Conservation (phyloP, 2,797 vertebrate species). For the Darevskia nairensis region DNA sequence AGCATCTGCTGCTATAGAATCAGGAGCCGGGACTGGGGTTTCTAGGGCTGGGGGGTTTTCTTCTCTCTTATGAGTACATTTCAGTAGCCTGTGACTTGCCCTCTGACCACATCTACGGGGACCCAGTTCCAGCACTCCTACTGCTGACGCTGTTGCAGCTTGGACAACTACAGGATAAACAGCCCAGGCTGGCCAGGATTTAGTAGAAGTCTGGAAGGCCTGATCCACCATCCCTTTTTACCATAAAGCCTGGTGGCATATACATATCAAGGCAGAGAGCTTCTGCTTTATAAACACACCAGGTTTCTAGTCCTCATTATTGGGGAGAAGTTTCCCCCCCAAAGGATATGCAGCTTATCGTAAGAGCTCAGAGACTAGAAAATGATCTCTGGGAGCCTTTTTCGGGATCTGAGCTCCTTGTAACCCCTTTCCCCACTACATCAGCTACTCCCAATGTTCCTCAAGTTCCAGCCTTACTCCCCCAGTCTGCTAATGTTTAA, state of each 20-base stretch:
- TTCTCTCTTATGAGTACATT: not conserved
- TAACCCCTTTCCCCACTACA: not conserved
- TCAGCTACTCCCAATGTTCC: not conserved
- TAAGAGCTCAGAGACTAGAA: not conserved
- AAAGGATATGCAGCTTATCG: not conserved
- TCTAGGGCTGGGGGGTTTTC: not conserved
- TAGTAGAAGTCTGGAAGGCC: not conserved
- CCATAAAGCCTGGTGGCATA: not conserved
- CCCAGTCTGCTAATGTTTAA: not conserved
- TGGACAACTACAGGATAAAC: slow-evolving; percentile 2
- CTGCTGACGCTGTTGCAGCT: not conserved
- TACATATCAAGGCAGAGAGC: not conserved
- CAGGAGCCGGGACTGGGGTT: not conserved
- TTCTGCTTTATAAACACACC: not conserved
- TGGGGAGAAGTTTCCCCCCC: not conserved
- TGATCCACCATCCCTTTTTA: not conserved
- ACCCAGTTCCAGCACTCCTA: not conserved
- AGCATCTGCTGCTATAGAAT: not conserved
- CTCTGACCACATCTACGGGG: not conserved
- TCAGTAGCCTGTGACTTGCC: not conserved
- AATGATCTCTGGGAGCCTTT: not conserved
- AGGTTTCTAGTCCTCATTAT: not conserved
- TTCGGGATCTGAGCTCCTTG: not conserved
- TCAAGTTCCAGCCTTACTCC: not conserved
- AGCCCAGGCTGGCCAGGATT: not conserved